Evolutionary conservation across 1,140 invertebrate genomes (phyloP), one percentile per base, ranked within the genome.

Genomic region (Zaprionus tsacasi): DNA sequence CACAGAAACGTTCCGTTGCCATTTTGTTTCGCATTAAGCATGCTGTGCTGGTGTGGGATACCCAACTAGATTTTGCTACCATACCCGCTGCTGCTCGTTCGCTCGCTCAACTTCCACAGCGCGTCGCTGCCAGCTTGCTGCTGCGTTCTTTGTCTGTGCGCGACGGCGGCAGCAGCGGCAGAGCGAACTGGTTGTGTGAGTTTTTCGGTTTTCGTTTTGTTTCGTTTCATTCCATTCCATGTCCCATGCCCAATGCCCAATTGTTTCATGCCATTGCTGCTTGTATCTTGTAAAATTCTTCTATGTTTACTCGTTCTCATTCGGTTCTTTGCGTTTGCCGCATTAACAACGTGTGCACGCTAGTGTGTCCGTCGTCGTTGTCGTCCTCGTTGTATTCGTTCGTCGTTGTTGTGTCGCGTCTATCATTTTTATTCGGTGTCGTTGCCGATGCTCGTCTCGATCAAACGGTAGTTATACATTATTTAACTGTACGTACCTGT

Each of bases 101-200:
- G 27, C 27, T 21, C 36, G 66, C 65, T 48, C 25, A 35, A 17
- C 48, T 60, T 48, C 33, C 27, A 11, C 52, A 15, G 63, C 27
- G 52, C n/a, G 12, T 27, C 21, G 25, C 58, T 12, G 50, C 27
- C 27, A 52, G 36, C 17, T 21, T 25, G 45, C 45, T 50, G 15
- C 45, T 50, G 75, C 57, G 70, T 79, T 82, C 81, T 85, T 85
- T 86, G 81, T 74, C 63, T 70, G 69, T 78, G 77, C 52, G 15
- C 40, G n/a, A 45, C n/a, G 7, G 40, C 52, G 54, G n/a, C 35
- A 40, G n/a, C 56, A 21, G 25, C 12, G 27, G n/a, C 27, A 68
- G 73, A 68, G 73, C 70, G 77, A 88, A 88, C 83, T 88, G 83
- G 83, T 88, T 88, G 83, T 80, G 85, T 83, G 83, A 88, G 85